Base-by-base conservation (phyloP, 2,797 vertebrate species). In the Microctenopoma lineatum region DNA sequence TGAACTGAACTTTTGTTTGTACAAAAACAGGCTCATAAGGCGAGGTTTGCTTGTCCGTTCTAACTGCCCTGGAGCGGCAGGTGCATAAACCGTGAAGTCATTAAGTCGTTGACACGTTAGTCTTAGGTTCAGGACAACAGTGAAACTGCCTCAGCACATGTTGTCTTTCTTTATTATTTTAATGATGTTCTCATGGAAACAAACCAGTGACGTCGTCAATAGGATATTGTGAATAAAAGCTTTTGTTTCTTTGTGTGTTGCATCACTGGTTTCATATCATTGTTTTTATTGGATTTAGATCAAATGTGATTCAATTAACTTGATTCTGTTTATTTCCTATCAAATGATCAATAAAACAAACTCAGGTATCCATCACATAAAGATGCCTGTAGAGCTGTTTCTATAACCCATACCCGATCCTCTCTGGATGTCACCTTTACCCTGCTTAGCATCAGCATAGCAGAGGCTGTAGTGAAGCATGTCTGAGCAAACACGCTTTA, bases 401-500 rank as follows among this genome's bases (percentile, higher is more conserved):
- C 10, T 11, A 29, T 10, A 25, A 36, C 32, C 44, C 0, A 45
- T 39, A 36, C 45, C 6, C 36, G 70, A 62, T 66, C 51, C 11
- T 39, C 50, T 54, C 27, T 48, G 14, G 27, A 0, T 29, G 50
- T 77, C 61, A 75, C 72, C 74, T 78, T 80, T 78, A 34, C 60
- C 69, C 71, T 36, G n/a, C 32, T 74, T 29, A 34, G 4, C n/a
- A 38, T 61, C 21, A 5, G 14, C 32, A 42, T 29, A 58, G 55
- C 55, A 1, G 1, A 27, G 34, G 27, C 61, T 32, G 58, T 60
- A 55, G 39, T 32, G 62, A 72, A 42, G 56, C 69, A 62, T 4
- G 21, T 45, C 70, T 53, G 42, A 71, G 61, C 55, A 78, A 80
- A 80, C 67, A 75, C 36, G 55, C 46, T 46, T 77, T 39, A 70